Percentiles rank a stretch among this genome's conserved stretches.
phyloP scores from a whole-genome alignment of 2,113 vertebrate genomes.

The Rhombomys opimus region DNA sequence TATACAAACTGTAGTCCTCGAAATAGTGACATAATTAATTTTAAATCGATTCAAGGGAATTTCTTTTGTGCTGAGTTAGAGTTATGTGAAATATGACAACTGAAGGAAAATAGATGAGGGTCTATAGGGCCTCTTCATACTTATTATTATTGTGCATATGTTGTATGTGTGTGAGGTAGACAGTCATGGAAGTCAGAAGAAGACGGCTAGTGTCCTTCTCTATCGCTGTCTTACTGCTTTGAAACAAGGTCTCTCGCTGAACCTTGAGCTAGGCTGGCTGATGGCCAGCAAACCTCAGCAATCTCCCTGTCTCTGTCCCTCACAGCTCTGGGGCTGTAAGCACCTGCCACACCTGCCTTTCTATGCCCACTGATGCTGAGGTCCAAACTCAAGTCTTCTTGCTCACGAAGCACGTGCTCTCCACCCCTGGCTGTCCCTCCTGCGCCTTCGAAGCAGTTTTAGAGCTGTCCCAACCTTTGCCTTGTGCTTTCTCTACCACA shows the following conservation, averaged over 20 bases:
- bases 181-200: neutral
- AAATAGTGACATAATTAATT: slow-evolving; percentile 20
- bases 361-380: too few species aligned
- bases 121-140: neutral
- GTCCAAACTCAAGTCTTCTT: neutral
- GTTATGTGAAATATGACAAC: neutral
- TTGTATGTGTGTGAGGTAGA: neutral
- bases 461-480: neutral
- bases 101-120: neutral
- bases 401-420: too few species aligned
- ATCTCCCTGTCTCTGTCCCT: too few species aligned
- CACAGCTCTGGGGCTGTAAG: neutral
- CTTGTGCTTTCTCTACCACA: neutral
- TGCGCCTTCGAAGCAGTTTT: slow-evolving; percentile 5
- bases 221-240: too few species aligned
- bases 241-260: neutral
- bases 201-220: neutral
- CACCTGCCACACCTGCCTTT: neutral
- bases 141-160: neutral
- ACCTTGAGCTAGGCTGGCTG: neutral
- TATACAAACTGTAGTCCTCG: neutral
- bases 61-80: neutral
- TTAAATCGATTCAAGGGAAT: slow-evolving; percentile 42
- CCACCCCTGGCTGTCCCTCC: neutral
- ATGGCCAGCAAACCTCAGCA: too few species aligned